Evolutionary conservation across 2,113 vertebrate genomes (phyloP).

Genomic region (Brachypteracias leptosomus): DNA sequence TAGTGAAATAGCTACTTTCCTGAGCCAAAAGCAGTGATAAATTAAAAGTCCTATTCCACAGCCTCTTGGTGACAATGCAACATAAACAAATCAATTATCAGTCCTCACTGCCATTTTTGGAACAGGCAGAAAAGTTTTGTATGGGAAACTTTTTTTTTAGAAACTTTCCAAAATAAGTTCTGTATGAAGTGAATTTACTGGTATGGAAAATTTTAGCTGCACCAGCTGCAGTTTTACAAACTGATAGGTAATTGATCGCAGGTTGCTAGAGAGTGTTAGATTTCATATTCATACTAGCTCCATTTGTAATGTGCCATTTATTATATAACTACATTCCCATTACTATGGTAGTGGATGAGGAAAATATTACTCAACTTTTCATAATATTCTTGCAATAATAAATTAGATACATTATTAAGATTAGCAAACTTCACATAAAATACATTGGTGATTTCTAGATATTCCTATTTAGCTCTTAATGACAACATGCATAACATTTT

Average conservation of each 20-base stretch:
- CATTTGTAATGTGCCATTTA: not conserved
- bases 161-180: not conserved
- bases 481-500: not conserved
- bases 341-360: not conserved
- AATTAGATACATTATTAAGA: not conserved
- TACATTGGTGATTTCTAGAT: not conserved
- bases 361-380: not conserved
- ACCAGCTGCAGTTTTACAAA: slow-evolving; percentile 17
- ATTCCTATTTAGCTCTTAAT: not conserved
- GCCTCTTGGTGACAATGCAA: not conserved
- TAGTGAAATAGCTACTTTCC: not conserved
- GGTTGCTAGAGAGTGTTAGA: not conserved
- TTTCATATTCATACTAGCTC: not conserved
- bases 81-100: not conserved
- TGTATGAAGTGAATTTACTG: not conserved
- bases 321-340: not conserved
- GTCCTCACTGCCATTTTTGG: not conserved
- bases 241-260: not conserved
- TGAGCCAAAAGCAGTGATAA: not conserved
- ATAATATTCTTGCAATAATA: not conserved
- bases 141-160: not conserved
- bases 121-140: not conserved
- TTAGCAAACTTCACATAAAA: not conserved
- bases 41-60: not conserved
- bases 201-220: slow-evolving; percentile 1